Percentiles rank a stretch among this genome's conserved stretches.
phyloP scores from a whole-genome alignment of 2,888 invertebrate species.

The Onthophagus sagittarius region DNA sequence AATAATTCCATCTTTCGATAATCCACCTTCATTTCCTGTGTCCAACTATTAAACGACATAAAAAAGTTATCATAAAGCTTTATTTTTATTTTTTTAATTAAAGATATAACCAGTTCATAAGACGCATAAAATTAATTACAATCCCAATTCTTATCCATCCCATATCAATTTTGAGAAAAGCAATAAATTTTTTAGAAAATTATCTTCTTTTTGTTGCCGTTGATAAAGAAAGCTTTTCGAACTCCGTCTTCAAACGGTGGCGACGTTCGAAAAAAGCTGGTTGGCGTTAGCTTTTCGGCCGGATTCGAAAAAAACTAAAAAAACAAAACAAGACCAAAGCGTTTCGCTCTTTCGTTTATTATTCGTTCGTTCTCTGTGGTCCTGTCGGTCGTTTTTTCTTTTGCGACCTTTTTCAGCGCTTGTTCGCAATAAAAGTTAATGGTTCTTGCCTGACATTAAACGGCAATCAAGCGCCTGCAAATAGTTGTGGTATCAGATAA shows the following conservation, averaged over 20 bases:
- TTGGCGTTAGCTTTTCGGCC: background rate
- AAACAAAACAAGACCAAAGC: too few relatives aligned
- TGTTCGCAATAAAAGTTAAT: conserved; percentile 22
- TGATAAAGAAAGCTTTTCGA: background rate
- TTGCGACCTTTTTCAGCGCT: conserved; percentile 2
- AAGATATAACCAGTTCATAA: background rate
- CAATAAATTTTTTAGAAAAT: background rate
- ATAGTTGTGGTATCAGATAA: conserved; percentile 15
- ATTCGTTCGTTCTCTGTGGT: background rate
- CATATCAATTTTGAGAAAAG: background rate
- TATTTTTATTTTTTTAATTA: background rate
- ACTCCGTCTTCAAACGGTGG: background rate
- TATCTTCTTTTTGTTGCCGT: background rate
- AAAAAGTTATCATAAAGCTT: too few relatives aligned
- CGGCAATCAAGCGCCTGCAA: conserved; percentile 21
- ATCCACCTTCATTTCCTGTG: background rate
- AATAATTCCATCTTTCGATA: background rate
- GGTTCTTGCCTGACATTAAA: conserved; percentile 22
- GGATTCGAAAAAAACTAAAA: background rate
- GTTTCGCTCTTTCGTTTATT: too few relatives aligned
- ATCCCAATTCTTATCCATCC: background rate
- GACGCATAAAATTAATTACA: background rate
- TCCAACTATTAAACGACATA: background rate
- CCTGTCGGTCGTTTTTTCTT: background rate
- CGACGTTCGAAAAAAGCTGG: background rate